Percentiles rank a stretch among this genome's conserved stretches.
Conservation (phyloP, 2,113 vertebrate genomes). For the Cyprinodon variegatus region DNA sequence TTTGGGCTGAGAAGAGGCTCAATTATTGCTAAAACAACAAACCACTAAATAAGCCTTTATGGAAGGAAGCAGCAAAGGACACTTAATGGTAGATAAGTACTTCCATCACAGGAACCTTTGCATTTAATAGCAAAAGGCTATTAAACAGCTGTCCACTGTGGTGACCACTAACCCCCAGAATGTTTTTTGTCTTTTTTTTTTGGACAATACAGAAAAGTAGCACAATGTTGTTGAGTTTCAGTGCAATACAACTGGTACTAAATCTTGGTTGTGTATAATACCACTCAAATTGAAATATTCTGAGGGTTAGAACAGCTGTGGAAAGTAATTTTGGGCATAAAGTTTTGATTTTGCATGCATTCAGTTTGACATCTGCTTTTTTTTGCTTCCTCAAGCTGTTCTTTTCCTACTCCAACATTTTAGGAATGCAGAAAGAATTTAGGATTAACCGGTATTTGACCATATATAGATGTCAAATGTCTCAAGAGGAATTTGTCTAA, state of each 20-base stretch:
- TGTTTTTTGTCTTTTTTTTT: too few relatives aligned
- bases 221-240: neutral
- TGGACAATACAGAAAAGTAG: neutral
- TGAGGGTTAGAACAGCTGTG: conserved; percentile 1
- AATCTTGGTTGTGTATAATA: neutral
- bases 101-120: too few relatives aligned
- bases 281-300: conserved; percentile 13
- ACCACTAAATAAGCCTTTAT: too few relatives aligned
- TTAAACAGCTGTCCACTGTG: too few relatives aligned
- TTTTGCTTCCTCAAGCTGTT: conserved; percentile 3
- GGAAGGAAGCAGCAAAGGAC: too few relatives aligned
- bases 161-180: too few relatives aligned
- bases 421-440: neutral
- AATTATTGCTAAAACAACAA: too few relatives aligned
- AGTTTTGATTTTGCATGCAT: conserved; percentile 11
- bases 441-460: neutral
- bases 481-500: neutral
- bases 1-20: too few relatives aligned
- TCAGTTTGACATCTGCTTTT: conserved; percentile 14
- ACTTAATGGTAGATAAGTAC: too few relatives aligned
- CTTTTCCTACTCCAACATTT: conserved; percentile 2
- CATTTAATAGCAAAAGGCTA: too few relatives aligned
- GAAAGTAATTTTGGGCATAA: conserved; percentile 9
- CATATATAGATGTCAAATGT: neutral
- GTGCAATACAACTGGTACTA: neutral